Percentiles rank a stretch among this genome's conserved stretches.
Evolutionary conservation across 2,797 vertebrate species (phyloP).

Genomic region (Rhabdomys pumilio): DNA sequence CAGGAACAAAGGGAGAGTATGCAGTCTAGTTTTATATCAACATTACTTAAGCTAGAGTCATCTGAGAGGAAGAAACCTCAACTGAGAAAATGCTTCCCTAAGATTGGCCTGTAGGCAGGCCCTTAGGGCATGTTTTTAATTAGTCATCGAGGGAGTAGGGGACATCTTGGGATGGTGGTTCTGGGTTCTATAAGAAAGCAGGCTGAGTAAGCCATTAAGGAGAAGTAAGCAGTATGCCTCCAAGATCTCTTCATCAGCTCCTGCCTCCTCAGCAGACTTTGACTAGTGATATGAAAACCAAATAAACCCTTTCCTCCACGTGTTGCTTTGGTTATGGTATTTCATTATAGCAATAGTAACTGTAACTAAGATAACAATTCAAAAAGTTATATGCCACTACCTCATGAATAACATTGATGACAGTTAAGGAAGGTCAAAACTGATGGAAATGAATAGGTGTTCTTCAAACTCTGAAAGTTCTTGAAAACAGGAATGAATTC

Average conservation of each 20-base stretch:
- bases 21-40: not conserved
- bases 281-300: not conserved
- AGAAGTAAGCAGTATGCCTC: not conserved
- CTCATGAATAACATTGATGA: not conserved
- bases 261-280: not conserved
- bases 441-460: not conserved
- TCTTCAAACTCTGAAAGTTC: not conserved
- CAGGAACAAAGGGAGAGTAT: slow-evolving; percentile 9
- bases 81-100: not conserved
- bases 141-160: not conserved
- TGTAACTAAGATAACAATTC: not conserved
- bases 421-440: slow-evolving; percentile 39
- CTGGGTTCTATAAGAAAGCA: not conserved
- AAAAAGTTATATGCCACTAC: slow-evolving; percentile 2
- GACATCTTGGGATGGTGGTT: not conserved
- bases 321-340: not conserved
- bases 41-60: not conserved
- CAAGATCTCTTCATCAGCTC: not conserved
- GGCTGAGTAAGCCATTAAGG: not conserved
- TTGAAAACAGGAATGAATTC: not conserved
- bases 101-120: not conserved
- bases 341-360: not conserved
- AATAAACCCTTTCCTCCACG: not conserved
- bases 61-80: not conserved
- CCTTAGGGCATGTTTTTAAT: not conserved